Evolutionary conservation across 2,797 vertebrate species (phyloP), one percentile per base, ranked within the genome.

Genomic region (Dryobates pubescens): DNA sequence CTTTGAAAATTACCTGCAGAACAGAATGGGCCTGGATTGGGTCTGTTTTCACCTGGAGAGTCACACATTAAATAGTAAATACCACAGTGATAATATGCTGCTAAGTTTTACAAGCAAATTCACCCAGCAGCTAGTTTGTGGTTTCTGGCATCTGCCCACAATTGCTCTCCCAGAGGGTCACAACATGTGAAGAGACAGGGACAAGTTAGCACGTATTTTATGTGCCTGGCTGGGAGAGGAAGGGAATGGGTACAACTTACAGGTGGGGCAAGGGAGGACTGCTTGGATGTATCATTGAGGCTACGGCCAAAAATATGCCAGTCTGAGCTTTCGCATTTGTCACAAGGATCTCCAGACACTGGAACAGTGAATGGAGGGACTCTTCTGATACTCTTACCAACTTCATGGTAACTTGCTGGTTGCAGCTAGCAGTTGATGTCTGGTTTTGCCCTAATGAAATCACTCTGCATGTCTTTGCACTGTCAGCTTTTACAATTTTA

Each of bases 51-150:
- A 92, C 79, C 64, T 88, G 84, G 20, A 63, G 53, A 76, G 43
- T 92, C 74, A 56, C 57, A 58, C 57, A 67, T 90, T 76, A 54
- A 57, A 29, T n/a, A 89, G 73, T 82, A 89, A 92, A 89, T 89
- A 82, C 67, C 74, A 69, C 63, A 70, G 67, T 81, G 73, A 90
- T 88, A 90, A 89, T 17, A 26, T 49, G 56, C 62, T 92, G 47
- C 20, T 89, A 45, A 45, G 27, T 75, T 95, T 93, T 92, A 86
- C 90, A 81, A 34, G 67, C 34, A 83, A 54, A 83, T 86, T 86
- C 73, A 81, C 63, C 53, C 61, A 83, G 79, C 68, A 79, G 68
- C 57, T 76, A 16, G 38, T 56, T 77, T 78, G 76, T 93, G 82
- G 59, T 79, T 90, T 78, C 80, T 92, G 92, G 67, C 92, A 70